A percentile compares a stretch with the other conserved stretches of the same genome.
Conservation (phyloP, 2,888 invertebrate species). For the Dyspetes luteomarginatus region DNA sequence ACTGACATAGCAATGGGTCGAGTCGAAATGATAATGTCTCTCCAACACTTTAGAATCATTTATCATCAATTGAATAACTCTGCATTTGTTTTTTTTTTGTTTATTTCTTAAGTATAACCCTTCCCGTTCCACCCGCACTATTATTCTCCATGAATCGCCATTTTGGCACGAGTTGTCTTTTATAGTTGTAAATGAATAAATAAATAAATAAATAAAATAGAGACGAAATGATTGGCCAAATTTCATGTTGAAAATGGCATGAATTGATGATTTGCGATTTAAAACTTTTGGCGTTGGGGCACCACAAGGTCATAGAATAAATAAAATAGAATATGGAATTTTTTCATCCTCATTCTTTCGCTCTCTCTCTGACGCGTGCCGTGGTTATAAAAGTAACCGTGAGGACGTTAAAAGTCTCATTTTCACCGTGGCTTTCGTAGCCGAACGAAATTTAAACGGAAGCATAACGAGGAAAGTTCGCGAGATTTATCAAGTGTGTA, state of each 20-base stretch:
- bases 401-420: constrained; percentile 39
- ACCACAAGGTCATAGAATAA: constrained; percentile 74
- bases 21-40: no score
- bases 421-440: constrained; percentile 36
- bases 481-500: background rate
- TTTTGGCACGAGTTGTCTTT: no score
- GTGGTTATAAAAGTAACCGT: constrained; percentile 71
- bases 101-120: no score
- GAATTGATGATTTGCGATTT: constrained; percentile 71
- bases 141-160: no score
- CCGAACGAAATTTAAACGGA: no score
- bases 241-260: constrained; percentile 20
- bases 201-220: background rate
- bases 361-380: constrained; percentile 17
- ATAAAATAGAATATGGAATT: constrained; percentile 69
- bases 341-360: constrained; percentile 15
- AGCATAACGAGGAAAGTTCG: constrained; percentile 6
- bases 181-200: no score
- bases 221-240: background rate
- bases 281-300: constrained; percentile 67
- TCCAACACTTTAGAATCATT: no score
- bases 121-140: no score
- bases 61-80: no score
- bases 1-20: no score
- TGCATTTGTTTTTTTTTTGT: no score